Evolutionary conservation across 2,888 invertebrate species (phyloP).

Genomic region (Mystacides longicornis): DNA sequence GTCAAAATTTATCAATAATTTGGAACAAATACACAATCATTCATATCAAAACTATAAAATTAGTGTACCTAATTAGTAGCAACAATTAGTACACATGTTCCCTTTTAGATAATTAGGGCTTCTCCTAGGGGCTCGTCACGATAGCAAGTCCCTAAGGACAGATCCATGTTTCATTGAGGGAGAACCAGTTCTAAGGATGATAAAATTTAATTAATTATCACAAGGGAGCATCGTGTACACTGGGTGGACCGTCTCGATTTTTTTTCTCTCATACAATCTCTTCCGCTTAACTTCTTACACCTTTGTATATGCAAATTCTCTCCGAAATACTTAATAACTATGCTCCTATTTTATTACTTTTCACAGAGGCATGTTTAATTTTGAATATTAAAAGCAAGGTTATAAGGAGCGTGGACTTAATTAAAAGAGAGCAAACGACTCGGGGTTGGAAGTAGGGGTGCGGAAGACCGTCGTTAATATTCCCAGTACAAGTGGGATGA

Average conservation of each 20-base stretch:
- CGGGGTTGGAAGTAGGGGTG: conserved; percentile 5
- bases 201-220: conserved; percentile 17
- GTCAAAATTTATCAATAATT: too few species aligned
- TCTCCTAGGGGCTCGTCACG: not conserved
- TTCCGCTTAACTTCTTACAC: conserved; percentile 7
- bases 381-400: conserved; percentile 25
- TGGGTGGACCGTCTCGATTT: conserved; percentile 14
- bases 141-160: not conserved
- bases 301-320: conserved; percentile 24
- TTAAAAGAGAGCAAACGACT: conserved; percentile 22
- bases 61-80: too few species aligned
- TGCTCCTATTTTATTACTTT: conserved; percentile 26
- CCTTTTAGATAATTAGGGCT: too few species aligned
- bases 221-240: conserved; percentile 7
- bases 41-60: too few species aligned
- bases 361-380: conserved; percentile 26
- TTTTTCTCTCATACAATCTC: conserved; percentile 15
- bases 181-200: not conserved
- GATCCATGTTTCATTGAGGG: not conserved
- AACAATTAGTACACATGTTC: too few species aligned
- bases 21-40: too few species aligned
- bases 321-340: conserved; percentile 25
- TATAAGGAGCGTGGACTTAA: conserved; percentile 26
- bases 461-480: not conserved
- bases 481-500: not conserved